A percentile compares a stretch with the other conserved stretches of the same genome.
Evolutionary conservation across 2,888 invertebrate genomes (phyloP).

Genomic region (Phalera bucephala): DNA sequence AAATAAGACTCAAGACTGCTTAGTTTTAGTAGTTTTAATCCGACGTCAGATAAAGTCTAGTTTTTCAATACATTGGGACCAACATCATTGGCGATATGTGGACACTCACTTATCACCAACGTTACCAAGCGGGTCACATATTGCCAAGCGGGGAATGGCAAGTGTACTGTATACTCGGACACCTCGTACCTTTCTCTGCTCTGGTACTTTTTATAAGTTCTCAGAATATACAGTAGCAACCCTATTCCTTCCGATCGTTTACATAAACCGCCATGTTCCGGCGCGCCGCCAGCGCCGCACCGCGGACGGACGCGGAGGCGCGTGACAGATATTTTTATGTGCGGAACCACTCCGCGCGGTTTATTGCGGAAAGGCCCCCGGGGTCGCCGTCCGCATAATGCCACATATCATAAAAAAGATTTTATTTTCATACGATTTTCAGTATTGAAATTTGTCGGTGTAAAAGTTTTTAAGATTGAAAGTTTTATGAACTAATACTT

Average conservation of each 20-base stretch:
- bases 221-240: conserved; percentile 16
- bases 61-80: too few species aligned
- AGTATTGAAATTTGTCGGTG: not conserved
- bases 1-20: too few species aligned
- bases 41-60: too few species aligned
- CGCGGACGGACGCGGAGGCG: conserved; percentile 17
- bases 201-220: too few species aligned
- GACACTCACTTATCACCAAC: too few species aligned
- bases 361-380: conserved; percentile 37
- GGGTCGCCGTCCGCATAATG: conserved; percentile 17
- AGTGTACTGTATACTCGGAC: too few species aligned
- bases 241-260: conserved; percentile 20
- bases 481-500: too few species aligned
- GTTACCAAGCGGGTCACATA: too few species aligned
- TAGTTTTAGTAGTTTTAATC: too few species aligned
- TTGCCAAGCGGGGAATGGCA: too few species aligned
- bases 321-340: conserved; percentile 55
- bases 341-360: conserved; percentile 43
- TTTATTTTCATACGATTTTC: conserved; percentile 14
- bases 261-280: conserved; percentile 31
- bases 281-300: conserved; percentile 17
- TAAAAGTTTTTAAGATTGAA: not conserved
- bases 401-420: conserved; percentile 24
- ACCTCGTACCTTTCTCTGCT: too few species aligned
- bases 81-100: too few species aligned